A percentile compares a stretch with the other conserved stretches of the same genome.
These are phyloP conservation scores for Stichodactyla mertensii DNA, from an alignment of 64 coral and sea anemone species.

Conservation along the genomic window DNA sequence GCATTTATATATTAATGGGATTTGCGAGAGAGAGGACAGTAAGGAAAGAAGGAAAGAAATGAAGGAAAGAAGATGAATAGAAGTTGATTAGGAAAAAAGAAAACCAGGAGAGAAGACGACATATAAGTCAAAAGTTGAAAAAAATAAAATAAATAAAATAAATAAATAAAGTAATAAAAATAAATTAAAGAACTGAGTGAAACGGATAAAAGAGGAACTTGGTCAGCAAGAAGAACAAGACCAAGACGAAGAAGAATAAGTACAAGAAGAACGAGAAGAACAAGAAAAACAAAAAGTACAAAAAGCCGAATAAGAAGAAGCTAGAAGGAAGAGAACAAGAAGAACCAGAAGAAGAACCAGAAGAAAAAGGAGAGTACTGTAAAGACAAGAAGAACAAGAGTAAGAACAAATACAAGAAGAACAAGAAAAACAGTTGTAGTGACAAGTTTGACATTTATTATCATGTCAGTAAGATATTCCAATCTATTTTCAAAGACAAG, in stretches of 20 bases:
- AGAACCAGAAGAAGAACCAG: not conserved
- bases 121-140: not conserved
- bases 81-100: not conserved
- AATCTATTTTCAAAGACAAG: not conserved
- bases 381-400: not conserved
- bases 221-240: not conserved
- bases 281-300: not conserved
- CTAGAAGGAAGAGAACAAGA: not conserved
- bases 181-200: not conserved
- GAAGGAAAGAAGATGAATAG: not conserved
- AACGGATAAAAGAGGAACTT: not conserved
- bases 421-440: not conserved
- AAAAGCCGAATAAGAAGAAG: not conserved
- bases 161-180: not conserved
- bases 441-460: constrained; percentile 4
- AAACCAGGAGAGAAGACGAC: not conserved
- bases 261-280: not conserved
- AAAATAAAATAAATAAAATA: not conserved
- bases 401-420: not conserved
- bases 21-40: not conserved
- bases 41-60: not conserved
- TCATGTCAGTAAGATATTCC: not conserved
- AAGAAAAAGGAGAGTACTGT: not conserved
- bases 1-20: not conserved
- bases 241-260: no score